These are phyloP conservation scores for Phaethornis superciliosus DNA, from an alignment of 2,113 vertebrate species.

Conservation along the genomic window DNA sequence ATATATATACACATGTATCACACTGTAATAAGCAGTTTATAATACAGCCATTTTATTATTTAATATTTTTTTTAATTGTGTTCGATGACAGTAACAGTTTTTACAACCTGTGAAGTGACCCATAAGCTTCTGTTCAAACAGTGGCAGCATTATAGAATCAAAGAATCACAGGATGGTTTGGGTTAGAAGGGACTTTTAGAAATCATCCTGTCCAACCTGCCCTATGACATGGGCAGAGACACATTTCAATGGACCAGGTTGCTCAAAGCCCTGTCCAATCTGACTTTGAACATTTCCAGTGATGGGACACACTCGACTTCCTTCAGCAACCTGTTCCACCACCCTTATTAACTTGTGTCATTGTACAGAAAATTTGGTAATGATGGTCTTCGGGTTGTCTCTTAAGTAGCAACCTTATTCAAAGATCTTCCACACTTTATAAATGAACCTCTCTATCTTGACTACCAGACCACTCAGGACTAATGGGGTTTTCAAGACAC, in stretches of 20 bases:
- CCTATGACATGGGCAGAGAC: background rate
- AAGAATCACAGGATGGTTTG: background rate
- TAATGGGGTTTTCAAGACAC: background rate
- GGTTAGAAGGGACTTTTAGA: background rate
- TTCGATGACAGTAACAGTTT: background rate
- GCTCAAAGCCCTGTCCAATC: background rate
- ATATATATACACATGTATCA: background rate
- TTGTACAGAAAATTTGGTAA: background rate
- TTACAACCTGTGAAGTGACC: background rate
- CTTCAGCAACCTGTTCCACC: background rate
- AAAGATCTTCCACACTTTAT: background rate
- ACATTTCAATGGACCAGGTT: background rate
- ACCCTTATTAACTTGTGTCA: rapidly evolving
- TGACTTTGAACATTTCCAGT: background rate
- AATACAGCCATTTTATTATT: background rate
- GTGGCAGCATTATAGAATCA: background rate
- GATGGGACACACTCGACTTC: background rate
- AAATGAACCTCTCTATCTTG: background rate
- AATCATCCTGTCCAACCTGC: background rate
- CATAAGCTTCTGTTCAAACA: background rate
- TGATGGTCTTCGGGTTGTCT: background rate
- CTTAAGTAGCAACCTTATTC: background rate
- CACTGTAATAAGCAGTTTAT: background rate
- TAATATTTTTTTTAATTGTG: background rate
- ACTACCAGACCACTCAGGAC: background rate